phyloP scores from a whole-genome alignment of 2,797 vertebrate species.

The Acridotheres tristis region DNA sequence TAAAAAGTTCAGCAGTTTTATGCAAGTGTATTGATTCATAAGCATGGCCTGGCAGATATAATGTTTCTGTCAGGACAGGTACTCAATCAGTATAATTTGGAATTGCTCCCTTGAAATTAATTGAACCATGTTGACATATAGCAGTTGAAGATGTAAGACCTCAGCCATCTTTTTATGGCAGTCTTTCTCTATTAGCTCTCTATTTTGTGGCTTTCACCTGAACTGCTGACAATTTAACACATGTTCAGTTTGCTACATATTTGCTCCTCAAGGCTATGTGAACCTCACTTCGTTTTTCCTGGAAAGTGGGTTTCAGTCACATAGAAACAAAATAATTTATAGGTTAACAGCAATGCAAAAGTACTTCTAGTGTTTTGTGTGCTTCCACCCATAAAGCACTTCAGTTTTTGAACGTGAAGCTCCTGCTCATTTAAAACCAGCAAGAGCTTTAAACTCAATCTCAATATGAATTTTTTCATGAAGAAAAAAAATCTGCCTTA shows the following conservation, averaged over 20 bases:
- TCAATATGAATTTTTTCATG: not conserved
- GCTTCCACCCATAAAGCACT: not conserved
- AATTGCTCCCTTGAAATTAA: conserved; percentile 12
- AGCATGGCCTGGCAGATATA: not conserved
- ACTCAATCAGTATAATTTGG: not conserved
- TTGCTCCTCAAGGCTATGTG: not conserved
- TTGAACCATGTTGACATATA: not conserved
- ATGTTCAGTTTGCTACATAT: not conserved
- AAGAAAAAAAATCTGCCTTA: not conserved
- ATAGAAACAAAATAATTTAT: not conserved
- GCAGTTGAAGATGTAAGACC: not conserved
- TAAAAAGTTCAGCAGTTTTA: not conserved
- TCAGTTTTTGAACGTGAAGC: not conserved
- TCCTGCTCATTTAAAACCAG: not conserved
- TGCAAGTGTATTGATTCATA: not conserved
- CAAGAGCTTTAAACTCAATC: not conserved
- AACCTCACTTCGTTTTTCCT: not conserved
- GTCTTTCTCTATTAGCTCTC: not conserved
- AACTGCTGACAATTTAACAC: not conserved
- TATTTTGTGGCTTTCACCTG: not conserved
- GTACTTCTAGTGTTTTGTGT: not conserved
- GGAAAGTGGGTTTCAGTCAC: not conserved
- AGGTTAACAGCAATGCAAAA: not conserved
- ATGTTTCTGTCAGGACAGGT: not conserved
- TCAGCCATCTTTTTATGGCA: not conserved